Conservation (phyloP, 2,888 invertebrate genomes). For the Empis livida region DNA sequence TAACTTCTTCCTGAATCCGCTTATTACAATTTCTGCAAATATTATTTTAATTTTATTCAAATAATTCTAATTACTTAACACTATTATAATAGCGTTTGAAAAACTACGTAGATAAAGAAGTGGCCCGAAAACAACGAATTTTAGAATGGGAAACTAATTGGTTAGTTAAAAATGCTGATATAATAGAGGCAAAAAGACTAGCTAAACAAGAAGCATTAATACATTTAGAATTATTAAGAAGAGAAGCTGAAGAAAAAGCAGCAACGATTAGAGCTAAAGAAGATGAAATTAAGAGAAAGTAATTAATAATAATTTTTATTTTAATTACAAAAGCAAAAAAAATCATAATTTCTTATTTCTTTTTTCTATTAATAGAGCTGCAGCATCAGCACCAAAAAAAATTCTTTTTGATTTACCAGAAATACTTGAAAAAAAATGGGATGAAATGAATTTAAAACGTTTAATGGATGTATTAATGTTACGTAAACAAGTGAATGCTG, state of each 20-base stretch:
- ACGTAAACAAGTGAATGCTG: conserved; percentile 31
- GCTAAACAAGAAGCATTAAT: conserved; percentile 38
- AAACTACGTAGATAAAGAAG: conserved; percentile 40
- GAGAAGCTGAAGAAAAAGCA: conserved; percentile 22
- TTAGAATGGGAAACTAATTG: conserved; percentile 48
- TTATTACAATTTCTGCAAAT: too few relatives aligned
- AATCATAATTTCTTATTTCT: conserved; percentile 9
- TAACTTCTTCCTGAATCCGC: too few relatives aligned
- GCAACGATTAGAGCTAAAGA: conserved; percentile 11
- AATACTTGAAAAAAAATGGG: conserved; percentile 44
- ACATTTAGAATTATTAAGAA: conserved; percentile 35
- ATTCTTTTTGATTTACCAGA: conserved; percentile 17
- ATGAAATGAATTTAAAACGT: conserved; percentile 48
- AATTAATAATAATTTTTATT: background rate
- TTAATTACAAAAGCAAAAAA: background rate
- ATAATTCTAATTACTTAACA: too few relatives aligned
- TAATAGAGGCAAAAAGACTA: conserved; percentile 28
- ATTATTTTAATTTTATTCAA: too few relatives aligned
- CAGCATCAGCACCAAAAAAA: conserved; percentile 16
- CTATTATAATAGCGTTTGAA: conserved; percentile 30
- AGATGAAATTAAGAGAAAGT: conserved; percentile 12
- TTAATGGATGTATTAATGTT: conserved; percentile 38
- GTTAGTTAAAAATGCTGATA: conserved; percentile 33
- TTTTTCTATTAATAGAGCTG: conserved; percentile 1
- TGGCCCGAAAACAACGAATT: conserved; percentile 25